Evolutionary conservation across 2,113 vertebrate genomes (phyloP), one percentile per base, ranked within the genome.

Genomic region (Fregetta grallaria): DNA sequence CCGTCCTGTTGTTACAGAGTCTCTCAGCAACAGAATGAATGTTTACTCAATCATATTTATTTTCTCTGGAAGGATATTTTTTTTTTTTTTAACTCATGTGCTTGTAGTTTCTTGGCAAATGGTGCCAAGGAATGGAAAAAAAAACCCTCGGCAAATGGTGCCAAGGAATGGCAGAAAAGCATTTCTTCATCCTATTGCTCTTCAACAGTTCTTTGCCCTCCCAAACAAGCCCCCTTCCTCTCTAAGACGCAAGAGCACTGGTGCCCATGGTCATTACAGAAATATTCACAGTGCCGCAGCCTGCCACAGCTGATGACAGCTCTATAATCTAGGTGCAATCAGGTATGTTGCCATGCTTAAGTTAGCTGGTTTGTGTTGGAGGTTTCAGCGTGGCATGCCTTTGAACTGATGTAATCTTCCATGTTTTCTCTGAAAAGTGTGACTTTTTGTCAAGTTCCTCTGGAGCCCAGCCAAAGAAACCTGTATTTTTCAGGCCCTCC

Each of bases 221-320:
- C 76, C 36, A 78, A 58, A 87, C 61, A 61, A 91, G 47, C 17
- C 21, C 36, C 50, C 18, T 75, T 26, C 68, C 68, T 65, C 56
- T 72, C 29, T 13, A 10, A 56, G 93, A 26, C 29, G 13, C 0
- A 0, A 56, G 25, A 62, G 44, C 44, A 34, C 52, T 55, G 81
- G 58, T 93, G 86, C 66, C 92, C 19, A 0, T 45, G 68, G 82
- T 75, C 68, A 58, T 77, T 80, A 89, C 42, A 83, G 89, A 92
- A 67, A 26, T 29, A 77, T 62, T 84, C 84, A 3, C 3, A 15
- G 70, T 42, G 59, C 67, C 2, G 4, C 89, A 63, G 81, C 58
- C 91, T 68, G 72, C 94, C 93, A 73, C 26, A 65, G 87, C 93
- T 27, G 77, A 76, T 86, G 96, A 94, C 96, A 97, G 90, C 86